Evolutionary conservation across 1,140 invertebrate genomes (phyloP).

Genomic region (Penaeus japonicus): DNA sequence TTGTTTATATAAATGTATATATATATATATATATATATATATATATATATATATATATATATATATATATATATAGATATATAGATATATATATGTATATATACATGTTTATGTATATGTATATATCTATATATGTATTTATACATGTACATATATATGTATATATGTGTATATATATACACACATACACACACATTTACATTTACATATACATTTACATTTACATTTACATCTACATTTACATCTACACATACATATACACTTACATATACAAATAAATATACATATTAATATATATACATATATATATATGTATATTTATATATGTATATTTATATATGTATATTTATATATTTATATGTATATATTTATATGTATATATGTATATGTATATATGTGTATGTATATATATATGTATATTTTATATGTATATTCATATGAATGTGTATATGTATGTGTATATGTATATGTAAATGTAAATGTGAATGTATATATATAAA

Average conservation of each 20-base stretch:
- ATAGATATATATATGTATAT: background rate
- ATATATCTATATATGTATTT: background rate
- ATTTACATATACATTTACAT: background rate
- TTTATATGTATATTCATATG: background rate
- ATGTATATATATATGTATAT: too few species aligned
- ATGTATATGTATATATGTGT: too few species aligned
- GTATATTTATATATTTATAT: background rate
- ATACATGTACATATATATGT: background rate
- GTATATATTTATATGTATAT: background rate
- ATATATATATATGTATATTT: background rate
- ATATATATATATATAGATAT: too few species aligned
- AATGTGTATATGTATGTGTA: background rate
- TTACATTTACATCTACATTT: too few species aligned
- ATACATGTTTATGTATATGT: background rate
- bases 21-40: background rate
- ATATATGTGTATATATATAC: slow-evolving; percentile 1
- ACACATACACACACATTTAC: background rate
- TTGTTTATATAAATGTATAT: background rate
- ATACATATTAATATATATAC: background rate
- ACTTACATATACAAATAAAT: too few species aligned
- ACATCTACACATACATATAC: too few species aligned
- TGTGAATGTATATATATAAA: background rate
- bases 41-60: background rate
- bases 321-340: background rate
- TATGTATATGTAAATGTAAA: background rate